Conservation (phyloP, 2,113 vertebrate species). For the Dipodomys ordii region DNA sequence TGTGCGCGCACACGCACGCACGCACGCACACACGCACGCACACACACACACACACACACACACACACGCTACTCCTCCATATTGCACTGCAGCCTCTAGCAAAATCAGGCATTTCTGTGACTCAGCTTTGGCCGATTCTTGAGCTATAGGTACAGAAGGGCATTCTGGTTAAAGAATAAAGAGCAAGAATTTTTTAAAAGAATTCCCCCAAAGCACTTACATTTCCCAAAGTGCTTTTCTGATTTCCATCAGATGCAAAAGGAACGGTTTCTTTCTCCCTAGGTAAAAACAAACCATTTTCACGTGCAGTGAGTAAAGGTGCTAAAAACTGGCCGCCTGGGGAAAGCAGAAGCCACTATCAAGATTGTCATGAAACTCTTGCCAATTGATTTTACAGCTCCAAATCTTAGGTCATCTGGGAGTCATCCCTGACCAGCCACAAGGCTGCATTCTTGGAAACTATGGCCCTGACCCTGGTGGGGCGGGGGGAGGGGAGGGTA, state of each 20-base stretch:
- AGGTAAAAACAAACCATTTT: neutral
- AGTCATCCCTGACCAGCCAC: neutral
- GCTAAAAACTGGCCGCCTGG: neutral
- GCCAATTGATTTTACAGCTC: neutral
- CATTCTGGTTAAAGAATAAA: constrained; percentile 42
- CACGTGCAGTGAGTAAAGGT: neutral
- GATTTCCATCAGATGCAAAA: neutral
- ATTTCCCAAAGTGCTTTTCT: neutral
- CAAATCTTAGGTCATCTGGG: neutral
- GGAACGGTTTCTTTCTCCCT: neutral
- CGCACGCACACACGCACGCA: neutral
- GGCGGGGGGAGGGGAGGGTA: no score
- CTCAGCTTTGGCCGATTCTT: constrained; percentile 75
- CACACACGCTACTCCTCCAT: constrained; percentile 52
- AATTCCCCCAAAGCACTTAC: neutral
- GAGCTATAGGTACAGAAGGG: constrained; percentile 44
- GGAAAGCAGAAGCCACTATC: neutral
- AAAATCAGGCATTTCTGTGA: constrained; percentile 66
- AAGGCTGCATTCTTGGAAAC: rapidly evolving
- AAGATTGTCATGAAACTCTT: neutral
- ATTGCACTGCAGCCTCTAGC: constrained; percentile 79
- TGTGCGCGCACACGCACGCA: neutral
- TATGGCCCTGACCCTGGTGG: neutral
- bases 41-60: neutral
- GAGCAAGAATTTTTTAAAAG: neutral